A percentile compares a stretch with the other conserved stretches of the same genome.
phyloP scores from a whole-genome alignment of 2,797 vertebrate genomes.

The Heteromormyrus szaboi region DNA sequence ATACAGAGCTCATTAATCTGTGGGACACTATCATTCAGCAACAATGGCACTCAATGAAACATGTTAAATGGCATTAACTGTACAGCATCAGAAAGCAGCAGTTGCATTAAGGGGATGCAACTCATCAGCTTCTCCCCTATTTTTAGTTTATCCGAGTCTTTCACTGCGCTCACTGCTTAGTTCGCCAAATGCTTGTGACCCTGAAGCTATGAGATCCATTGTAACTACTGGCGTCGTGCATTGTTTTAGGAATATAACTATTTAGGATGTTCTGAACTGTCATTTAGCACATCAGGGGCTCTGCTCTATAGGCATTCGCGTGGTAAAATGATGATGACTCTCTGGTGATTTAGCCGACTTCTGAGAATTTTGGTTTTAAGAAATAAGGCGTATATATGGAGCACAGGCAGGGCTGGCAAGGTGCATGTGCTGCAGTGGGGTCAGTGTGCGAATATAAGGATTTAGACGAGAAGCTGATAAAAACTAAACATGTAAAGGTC shows the following conservation, averaged over 20 bases:
- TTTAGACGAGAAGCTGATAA: neutral
- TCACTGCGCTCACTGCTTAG: neutral
- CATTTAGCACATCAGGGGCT: constrained; percentile 1
- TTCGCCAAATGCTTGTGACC: neutral
- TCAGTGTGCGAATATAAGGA: neutral
- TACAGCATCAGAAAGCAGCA: neutral
- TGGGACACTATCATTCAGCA: neutral
- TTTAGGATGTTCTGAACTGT: constrained; percentile 1
- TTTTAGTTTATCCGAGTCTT: neutral
- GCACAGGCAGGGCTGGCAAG: neutral
- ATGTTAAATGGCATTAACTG: neutral
- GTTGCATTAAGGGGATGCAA: neutral
- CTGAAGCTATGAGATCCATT: neutral
- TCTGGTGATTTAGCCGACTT: neutral
- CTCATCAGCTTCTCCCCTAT: neutral
- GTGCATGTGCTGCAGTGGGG: neutral
- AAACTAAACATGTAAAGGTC: neutral
- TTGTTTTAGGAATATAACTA: neutral
- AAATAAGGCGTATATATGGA: neutral
- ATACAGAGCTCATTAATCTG: neutral
- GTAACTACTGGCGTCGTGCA: neutral
- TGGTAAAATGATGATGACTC: neutral
- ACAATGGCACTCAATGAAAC: neutral
- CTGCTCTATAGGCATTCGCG: neutral
- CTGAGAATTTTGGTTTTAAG: neutral